Base-by-base conservation (phyloP, 2,888 invertebrate species). In the Pyralis farinalis region DNA sequence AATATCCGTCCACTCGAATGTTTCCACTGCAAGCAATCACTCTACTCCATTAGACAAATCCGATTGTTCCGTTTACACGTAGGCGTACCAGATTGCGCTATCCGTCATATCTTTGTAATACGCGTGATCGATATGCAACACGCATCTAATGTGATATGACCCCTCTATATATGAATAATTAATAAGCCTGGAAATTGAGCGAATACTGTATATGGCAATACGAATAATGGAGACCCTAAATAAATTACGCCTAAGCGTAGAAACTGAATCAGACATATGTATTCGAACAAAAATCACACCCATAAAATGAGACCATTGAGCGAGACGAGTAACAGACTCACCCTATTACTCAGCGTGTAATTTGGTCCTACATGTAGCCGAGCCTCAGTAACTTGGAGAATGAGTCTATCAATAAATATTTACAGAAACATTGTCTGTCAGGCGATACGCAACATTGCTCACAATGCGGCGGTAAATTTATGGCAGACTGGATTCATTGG, bases 361-460 rank as follows among this genome's bases (percentile, higher is more conserved):
- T 84, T 85, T 78, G 56, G 79, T 78, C 73, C 65, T 67, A 41
- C 60, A 64, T 59, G 52, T 60, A 61, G 59, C 55, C 60, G 55
- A 59, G 62, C 62, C 71, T 65, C 51, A 63, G 61, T 56, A 59
- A 62, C 64, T 71, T 59, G 54, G 68, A 61, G 56, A 71, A 82
- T 83, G 82, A 80, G 77, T 77, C 74, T 77, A 78, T 83, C 80
- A 62, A 79, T 80, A 83, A 78, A 83, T 83, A 77, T 83, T 80
- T 78, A 81, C 71, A 66, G 62, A 58, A 66, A 69, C 70, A 66
- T 75, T 76, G 76, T 76, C 71, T 76, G 76, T 76, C 71, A 72
- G 76, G 68, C 72, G 76, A 66, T 69, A 65, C 71, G 79, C 79
- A 63, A 65, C 73, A 64, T 50, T 76, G 73, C 72, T 71, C 76